Conservation (phyloP, 2,888 invertebrate species). For the Adelphocoris suturalis region DNA sequence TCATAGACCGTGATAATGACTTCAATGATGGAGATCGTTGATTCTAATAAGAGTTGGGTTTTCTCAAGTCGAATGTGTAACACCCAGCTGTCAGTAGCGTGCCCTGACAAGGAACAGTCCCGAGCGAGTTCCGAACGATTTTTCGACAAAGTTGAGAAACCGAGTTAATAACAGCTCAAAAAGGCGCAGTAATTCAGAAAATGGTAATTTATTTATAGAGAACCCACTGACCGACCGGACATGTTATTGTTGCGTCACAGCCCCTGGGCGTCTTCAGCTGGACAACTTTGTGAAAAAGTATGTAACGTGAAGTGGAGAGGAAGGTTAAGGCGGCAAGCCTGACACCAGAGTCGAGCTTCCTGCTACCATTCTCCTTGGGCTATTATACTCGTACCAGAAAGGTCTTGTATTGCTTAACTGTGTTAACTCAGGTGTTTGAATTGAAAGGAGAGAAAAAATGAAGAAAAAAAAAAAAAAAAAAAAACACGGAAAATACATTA, state of each 20-base stretch:
- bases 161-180: background rate
- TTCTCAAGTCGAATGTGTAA: background rate
- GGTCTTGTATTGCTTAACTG: background rate
- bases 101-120: background rate
- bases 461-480: too few relatives aligned
- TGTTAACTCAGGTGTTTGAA: too few relatives aligned
- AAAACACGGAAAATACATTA: background rate
- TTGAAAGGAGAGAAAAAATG: too few relatives aligned
- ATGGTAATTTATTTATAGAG: background rate
- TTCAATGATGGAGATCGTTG: background rate
- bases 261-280: background rate
- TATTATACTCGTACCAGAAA: background rate
- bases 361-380: background rate
- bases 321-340: background rate
- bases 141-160: slow-evolving; percentile 3
- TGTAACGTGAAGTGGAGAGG: background rate
- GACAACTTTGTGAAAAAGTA: background rate
- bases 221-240: background rate
- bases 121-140: background rate
- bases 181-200: background rate
- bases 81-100: background rate
- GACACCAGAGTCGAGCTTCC: background rate
- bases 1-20: background rate
- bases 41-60: background rate
- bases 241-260: slow-evolving; percentile 16